Percentiles rank a stretch among this genome's conserved stretches.
Conservation (phyloP, 1,140 invertebrate genomes). For the Penaeus indicus region DNA sequence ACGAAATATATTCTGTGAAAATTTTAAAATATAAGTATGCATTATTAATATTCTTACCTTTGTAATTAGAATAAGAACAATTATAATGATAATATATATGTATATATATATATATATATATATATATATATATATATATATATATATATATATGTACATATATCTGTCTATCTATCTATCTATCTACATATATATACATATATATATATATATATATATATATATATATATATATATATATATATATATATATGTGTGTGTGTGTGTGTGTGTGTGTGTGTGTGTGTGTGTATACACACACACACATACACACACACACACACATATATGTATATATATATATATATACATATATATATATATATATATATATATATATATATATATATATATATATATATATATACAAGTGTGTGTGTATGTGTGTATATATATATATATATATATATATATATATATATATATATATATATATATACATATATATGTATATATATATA, state of each 20-base stretch:
- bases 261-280: slow-evolving; percentile 10
- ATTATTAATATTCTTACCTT: too few relatives aligned
- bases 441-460: slow-evolving; percentile 14
- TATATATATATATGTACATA: too few relatives aligned
- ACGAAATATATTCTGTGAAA: too few relatives aligned
- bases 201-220: background rate
- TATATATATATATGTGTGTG: background rate
- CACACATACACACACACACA: too few relatives aligned
- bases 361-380: slow-evolving; percentile 14
- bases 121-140: too few relatives aligned
- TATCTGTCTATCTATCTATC: too few relatives aligned
- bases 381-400: slow-evolving; percentile 14
- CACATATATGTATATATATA: too few relatives aligned
- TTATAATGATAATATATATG: background rate
- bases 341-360: too few relatives aligned
- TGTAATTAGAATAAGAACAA: slow-evolving; percentile 4
- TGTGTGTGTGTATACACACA: slow-evolving; percentile 10
- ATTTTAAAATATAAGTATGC: too few relatives aligned
- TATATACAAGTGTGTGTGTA: slow-evolving; percentile 4
- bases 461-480: too few relatives aligned
- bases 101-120: too few relatives aligned
- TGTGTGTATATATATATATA: slow-evolving; percentile 12
- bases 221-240: background rate
- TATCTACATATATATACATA: too few relatives aligned
- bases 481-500: slow-evolving; percentile 13